Conservation (phyloP, 2,888 invertebrate species). For the Ichneumoninae sp. region DNA sequence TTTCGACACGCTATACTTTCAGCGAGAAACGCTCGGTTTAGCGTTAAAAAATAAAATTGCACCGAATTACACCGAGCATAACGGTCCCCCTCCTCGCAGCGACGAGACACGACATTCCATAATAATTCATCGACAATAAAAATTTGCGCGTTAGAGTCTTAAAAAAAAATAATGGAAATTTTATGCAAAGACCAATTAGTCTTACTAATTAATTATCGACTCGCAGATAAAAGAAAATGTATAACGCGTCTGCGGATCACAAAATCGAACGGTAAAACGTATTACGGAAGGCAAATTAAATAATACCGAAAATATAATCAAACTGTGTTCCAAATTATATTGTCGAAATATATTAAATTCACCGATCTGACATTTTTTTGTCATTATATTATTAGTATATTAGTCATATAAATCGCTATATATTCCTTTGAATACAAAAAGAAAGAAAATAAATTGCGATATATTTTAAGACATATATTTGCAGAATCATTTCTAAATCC, state of each 20-base stretch:
- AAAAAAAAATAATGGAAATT: not conserved
- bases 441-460: too few relatives aligned
- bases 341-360: too few relatives aligned
- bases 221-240: not conserved
- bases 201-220: not conserved
- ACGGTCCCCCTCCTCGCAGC: not conserved
- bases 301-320: too few relatives aligned
- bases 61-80: not conserved
- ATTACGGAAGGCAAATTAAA: too few relatives aligned
- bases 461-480: too few relatives aligned
- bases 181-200: not conserved
- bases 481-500: too few relatives aligned
- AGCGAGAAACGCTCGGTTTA: not conserved
- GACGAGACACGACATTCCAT: not conserved
- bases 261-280: not conserved
- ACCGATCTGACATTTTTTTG: too few relatives aligned
- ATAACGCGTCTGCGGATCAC: not conserved
- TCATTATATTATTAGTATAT: too few relatives aligned
- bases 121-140: not conserved
- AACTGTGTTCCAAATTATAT: too few relatives aligned
- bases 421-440: too few relatives aligned
- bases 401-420: too few relatives aligned
- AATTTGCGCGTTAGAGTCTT: not conserved
- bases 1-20: slow-evolving; percentile 21
- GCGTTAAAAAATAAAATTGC: not conserved